Conservation (phyloP, 2,797 vertebrate species). For the Huso huso region DNA sequence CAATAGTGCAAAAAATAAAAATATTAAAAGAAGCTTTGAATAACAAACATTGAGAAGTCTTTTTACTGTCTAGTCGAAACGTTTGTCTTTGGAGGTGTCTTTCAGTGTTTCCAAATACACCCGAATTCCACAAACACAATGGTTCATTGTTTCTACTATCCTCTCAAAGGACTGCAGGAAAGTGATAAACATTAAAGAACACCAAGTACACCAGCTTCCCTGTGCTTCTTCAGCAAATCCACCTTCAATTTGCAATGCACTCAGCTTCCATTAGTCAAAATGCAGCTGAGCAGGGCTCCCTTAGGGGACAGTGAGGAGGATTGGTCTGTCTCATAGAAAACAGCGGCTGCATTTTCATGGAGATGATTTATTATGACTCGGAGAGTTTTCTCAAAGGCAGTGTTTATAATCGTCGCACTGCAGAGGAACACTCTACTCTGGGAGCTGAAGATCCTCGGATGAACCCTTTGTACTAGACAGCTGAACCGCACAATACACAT, state of each 20-base stretch:
- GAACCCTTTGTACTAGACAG: too few relatives aligned
- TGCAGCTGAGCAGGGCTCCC: constrained; percentile 1
- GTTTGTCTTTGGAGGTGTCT: background rate
- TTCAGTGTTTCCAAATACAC: background rate
- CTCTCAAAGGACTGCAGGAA: background rate
- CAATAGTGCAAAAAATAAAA: background rate
- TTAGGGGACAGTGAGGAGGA: constrained; percentile 7
- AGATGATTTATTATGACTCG: constrained; percentile 2
- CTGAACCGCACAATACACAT: too few relatives aligned
- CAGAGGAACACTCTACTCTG: background rate
- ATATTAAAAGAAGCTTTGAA: background rate
- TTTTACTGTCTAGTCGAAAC: background rate
- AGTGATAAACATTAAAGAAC: background rate
- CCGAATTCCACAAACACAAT: background rate
- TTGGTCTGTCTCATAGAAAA: background rate
- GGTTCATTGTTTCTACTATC: background rate
- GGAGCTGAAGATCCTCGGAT: background rate
- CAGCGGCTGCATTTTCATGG: too few relatives aligned
- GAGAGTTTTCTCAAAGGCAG: background rate
- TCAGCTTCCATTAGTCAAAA: constrained; percentile 15
- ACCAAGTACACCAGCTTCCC: background rate
- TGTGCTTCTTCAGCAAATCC: background rate
- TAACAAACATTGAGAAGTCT: background rate
- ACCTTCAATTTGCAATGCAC: constrained; percentile 12
- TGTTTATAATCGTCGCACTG: background rate